A percentile compares a stretch with the other conserved stretches of the same genome.
These are phyloP conservation scores for Amyelois transitella DNA, from an alignment of 1,140 invertebrate genomes.

Conservation along the genomic window DNA sequence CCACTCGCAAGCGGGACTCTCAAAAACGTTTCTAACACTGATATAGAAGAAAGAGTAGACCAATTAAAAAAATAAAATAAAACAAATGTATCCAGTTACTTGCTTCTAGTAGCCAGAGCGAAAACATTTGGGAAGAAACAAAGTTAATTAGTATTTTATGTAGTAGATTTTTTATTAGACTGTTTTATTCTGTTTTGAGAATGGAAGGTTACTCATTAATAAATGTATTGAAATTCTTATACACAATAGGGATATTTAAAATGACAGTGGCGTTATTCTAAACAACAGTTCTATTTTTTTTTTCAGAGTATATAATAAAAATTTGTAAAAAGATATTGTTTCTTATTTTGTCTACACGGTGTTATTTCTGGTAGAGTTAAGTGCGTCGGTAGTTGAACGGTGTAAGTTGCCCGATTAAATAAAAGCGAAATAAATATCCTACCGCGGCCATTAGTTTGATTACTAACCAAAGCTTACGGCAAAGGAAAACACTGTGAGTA, in stretches of 20 bases:
- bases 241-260: background rate
- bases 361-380: too few relatives aligned
- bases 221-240: too few relatives aligned
- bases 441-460: too few relatives aligned
- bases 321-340: too few relatives aligned
- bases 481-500: too few relatives aligned
- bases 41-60: constrained; percentile 19
- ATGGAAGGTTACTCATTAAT: too few relatives aligned
- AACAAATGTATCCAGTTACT: constrained; percentile 56
- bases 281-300: background rate
- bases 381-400: too few relatives aligned
- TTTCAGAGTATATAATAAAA: too few relatives aligned
- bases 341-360: too few relatives aligned
- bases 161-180: constrained; percentile 10
- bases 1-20: constrained; percentile 50
- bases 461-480: too few relatives aligned
- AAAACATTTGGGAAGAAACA: constrained; percentile 56
- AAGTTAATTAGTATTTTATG: constrained; percentile 43
- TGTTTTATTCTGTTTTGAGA: background rate
- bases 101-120: constrained; percentile 73
- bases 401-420: too few relatives aligned
- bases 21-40: constrained; percentile 50
- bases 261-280: constrained; percentile 3
- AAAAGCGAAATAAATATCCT: too few relatives aligned
- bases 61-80: constrained; percentile 22